Evolutionary conservation across 2,888 invertebrate species (phyloP).

Genomic region (Drosophila eohydei): DNA sequence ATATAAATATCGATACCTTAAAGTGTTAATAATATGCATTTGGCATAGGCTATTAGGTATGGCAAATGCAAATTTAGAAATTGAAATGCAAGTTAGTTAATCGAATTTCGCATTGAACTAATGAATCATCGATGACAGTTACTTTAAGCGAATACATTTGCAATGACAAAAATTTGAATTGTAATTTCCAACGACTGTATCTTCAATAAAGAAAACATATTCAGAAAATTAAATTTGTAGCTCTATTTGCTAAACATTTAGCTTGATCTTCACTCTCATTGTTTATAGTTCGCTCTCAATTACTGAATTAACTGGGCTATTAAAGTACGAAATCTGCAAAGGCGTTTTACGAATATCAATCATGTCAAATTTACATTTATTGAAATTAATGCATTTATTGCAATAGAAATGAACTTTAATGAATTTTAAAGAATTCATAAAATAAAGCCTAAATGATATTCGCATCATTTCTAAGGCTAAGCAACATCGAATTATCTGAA

Average conservation of each 20-base stretch:
- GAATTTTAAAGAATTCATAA: neutral
- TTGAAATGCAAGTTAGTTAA: neutral
- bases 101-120: neutral
- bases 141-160: neutral
- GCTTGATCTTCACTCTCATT: neutral
- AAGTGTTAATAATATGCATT: neutral
- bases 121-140: neutral
- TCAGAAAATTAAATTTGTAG: neutral
- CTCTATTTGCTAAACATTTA: neutral
- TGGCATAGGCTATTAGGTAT: neutral
- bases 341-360: neutral
- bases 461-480: no score
- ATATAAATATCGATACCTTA: neutral
- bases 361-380: neutral
- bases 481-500: neutral
- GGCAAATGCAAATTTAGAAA: neutral
- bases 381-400: no score
- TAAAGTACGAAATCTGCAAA: neutral
- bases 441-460: no score
- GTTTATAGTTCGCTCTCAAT: neutral
- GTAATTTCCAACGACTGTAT: neutral
- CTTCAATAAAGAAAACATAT: neutral
- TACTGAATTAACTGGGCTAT: neutral
- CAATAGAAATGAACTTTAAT: neutral
- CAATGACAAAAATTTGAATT: neutral